A percentile compares a stretch with the other conserved stretches of the same genome.
These are phyloP conservation scores for Aplodontia rufa DNA, from an alignment of 2,113 vertebrate genomes.

Conservation along the genomic window DNA sequence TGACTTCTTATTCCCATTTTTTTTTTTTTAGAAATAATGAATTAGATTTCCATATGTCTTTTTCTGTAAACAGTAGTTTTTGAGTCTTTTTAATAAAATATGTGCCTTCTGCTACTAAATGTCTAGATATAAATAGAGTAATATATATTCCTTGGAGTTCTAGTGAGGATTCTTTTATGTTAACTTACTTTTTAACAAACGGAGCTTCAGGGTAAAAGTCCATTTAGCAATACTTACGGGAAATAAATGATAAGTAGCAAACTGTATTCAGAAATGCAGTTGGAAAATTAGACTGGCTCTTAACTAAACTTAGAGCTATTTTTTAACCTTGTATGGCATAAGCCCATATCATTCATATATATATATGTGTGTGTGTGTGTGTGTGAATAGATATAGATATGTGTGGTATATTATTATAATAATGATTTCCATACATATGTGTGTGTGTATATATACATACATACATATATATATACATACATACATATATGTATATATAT, in stretches of 20 bases:
- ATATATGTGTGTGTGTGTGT: too few species aligned
- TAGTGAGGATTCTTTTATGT: constrained; percentile 49
- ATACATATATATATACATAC: too few species aligned
- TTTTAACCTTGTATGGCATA: neutral
- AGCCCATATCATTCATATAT: neutral
- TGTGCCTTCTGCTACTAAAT: neutral
- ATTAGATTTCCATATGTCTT: neutral
- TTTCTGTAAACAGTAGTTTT: constrained; percentile 41
- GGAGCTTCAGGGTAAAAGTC: constrained; percentile 38
- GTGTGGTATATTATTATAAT: too few species aligned
- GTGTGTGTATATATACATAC: too few species aligned
- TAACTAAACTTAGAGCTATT: neutral
- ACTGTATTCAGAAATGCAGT: neutral
- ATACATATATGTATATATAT: too few species aligned
- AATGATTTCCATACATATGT: too few species aligned
- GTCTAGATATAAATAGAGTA: constrained; percentile 40
- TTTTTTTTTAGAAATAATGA: constrained; percentile 44
- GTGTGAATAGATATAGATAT: neutral
- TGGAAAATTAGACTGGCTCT: neutral
- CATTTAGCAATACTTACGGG: constrained; percentile 1
- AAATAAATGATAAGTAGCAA: constrained; percentile 51
- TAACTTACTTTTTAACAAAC: constrained; percentile 59
- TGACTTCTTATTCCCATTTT: constrained; percentile 16
- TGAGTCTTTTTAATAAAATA: constrained; percentile 56
- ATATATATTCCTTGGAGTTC: constrained; percentile 12